Base-by-base conservation (phyloP, 2,888 invertebrate genomes). In the Heteropelma amictum region DNA sequence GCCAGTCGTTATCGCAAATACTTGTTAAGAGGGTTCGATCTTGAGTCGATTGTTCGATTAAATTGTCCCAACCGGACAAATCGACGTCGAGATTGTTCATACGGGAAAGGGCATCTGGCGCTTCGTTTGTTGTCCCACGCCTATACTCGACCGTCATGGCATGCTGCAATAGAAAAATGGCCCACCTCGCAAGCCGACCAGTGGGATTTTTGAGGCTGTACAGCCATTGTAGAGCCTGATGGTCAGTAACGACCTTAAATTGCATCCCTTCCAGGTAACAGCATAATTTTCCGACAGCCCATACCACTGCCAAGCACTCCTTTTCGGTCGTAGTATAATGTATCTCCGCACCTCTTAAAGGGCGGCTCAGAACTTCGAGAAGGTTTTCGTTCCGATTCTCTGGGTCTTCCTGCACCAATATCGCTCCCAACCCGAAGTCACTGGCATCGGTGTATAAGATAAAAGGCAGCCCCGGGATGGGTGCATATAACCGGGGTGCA, bases 211-310 rank as follows among this genome's bases (percentile, higher is more conserved):
- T 71, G 30, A 71, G 2, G n/a, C n/a, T 67, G 33, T 72, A 61
- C 0, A 81, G 49, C 81, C 79, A 82, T 8, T 60, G 64, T 2
- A 77, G 23, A 1, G 76, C 71, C 26, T 78, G 75, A 23, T 72
- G 72, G 14, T 74, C 74, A 7, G 74, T 77, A 2, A 77, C 72
- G 1, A 65, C 64, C 17, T 49, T 72, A 14, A 75, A 72, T 1
- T 67, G 26, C 68, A 68, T 72, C 17, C 68, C 58, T 26, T 53
- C 53, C 51, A 38, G 10, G 49, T 28, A 40, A 1, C 30, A 51
- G 0, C 51, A 6, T 3, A 51, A 5, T 17, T 30, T 51, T 51
- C 17, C 17, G 1, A 51, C 72, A 1, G 72, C 42, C 72, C 72
- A 72, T 7, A 28, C 28, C 7, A n/a, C n/a, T n/a, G n/a, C n/a